Percentiles rank a stretch among this genome's conserved stretches.
These are phyloP conservation scores for Drosophila robusta DNA, from an alignment of 2,888 invertebrate species.

Conservation along the genomic window DNA sequence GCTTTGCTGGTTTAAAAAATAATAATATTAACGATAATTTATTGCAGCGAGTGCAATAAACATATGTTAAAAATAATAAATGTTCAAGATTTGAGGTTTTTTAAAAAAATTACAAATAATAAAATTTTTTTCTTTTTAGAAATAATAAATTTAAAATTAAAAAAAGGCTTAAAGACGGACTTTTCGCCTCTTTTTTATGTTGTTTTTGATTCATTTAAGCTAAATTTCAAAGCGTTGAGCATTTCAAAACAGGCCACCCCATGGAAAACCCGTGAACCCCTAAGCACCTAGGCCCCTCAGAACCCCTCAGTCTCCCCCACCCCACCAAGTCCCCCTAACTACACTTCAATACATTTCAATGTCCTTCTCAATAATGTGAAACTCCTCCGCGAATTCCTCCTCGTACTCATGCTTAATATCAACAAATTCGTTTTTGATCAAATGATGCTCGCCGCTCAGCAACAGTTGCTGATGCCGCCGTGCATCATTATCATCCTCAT, in stretches of 20 bases:
- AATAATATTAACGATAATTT: constrained; percentile 18
- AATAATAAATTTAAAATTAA: not conserved
- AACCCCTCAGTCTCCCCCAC: not conserved
- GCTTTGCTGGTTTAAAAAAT: too few species aligned
- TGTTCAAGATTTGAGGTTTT: too few species aligned
- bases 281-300: constrained; percentile 2
- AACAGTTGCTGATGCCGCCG: constrained; percentile 42
- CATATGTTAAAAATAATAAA: not conserved
- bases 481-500: constrained; percentile 56
- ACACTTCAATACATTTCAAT: constrained; percentile 67
- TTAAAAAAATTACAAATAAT: too few species aligned
- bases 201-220: not conserved
- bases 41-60: constrained; percentile 29
- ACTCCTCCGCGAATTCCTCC: constrained; percentile 64
- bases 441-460: constrained; percentile 38
- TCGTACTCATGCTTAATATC: constrained; percentile 65
- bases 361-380: constrained; percentile 69
- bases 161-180: not conserved
- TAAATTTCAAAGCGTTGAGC: constrained; percentile 18
- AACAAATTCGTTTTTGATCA: constrained; percentile 64
- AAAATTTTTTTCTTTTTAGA: too few species aligned
- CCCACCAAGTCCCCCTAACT: constrained; percentile 3
- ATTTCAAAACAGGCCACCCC: constrained; percentile 25
- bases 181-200: not conserved
- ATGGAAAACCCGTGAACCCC: constrained; percentile 1